Base-by-base conservation (phyloP, 2,888 invertebrate genomes). In the Eulithis testata region DNA sequence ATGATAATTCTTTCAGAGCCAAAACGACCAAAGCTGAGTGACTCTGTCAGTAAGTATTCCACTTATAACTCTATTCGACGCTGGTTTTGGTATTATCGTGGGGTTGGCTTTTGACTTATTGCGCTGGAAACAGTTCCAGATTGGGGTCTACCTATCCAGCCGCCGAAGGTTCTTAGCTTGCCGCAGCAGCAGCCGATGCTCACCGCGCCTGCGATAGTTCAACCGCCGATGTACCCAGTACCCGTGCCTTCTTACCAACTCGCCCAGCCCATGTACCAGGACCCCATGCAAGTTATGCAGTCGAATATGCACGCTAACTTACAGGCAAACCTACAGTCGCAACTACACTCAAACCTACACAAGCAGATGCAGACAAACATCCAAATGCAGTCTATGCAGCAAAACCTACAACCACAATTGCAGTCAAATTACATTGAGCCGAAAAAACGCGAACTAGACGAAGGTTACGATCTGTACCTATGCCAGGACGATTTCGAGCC, bases 401-500 rank as follows among this genome's bases (percentile, higher is more conserved):
- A 50, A 7, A 43, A 50, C 27, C 14, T 63, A 6, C 54, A 47
- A 11, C 40, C 57, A 21, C 47, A 58, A 14, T 27, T 62, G 50
- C 63, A 67, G 36, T 9, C 49, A 21, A 49, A 21, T 49, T 21
- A 14, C 21, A 21, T 59, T 11, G 45, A 58, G n/a, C 9, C 50
- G 6, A 40, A 60, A 11, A 45, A 12, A 14, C 51, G 47, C 14
- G 11, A 53, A 31, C 21, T 6, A 14, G 12, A 51, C 11, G 66
- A 64, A 2, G 36, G 73, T 3, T 77, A 77, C 67, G 81, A 78
- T 59, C 76, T 91, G 36, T 91, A 86, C 66, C 76, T 93, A 53
- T 91, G 90, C 73, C 89, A 88, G 71, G 89, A 89, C 60, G 85
- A 91, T 74, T 89, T 89, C 73, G 83, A 86, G 60, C 77, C 80